Percentiles rank a stretch among this genome's conserved stretches.
Conservation (phyloP, 2,888 invertebrate species). For the Ceriagrion tenellum region DNA sequence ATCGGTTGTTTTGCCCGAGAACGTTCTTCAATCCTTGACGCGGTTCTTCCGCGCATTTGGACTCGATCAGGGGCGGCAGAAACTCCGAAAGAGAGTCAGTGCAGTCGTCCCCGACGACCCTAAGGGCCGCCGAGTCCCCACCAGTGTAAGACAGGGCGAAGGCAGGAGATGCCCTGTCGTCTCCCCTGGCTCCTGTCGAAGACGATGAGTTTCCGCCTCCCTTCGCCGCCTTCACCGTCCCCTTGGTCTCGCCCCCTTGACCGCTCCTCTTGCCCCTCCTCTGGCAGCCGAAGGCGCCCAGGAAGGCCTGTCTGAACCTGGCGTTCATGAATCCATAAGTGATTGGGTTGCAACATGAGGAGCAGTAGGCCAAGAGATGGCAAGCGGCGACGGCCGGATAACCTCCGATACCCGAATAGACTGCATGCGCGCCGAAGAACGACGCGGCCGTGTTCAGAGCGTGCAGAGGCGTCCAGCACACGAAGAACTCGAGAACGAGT, state of each 20-base stretch:
- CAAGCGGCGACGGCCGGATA: slow-evolving; percentile 80
- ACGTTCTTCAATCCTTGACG: neutral
- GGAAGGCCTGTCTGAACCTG: slow-evolving; percentile 83
- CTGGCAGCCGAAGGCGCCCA: slow-evolving; percentile 81
- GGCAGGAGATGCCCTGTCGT: neutral
- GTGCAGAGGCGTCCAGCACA: slow-evolving; percentile 85
- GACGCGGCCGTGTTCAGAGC: slow-evolving; percentile 81
- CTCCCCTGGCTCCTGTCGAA: neutral
- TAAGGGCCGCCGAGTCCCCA: neutral
- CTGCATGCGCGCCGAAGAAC: slow-evolving; percentile 78
- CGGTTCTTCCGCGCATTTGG: neutral
- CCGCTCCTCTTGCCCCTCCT: neutral
- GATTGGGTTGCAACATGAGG: slow-evolving; percentile 84
- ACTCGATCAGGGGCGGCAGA: slow-evolving; percentile 40
- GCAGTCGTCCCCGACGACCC: slow-evolving; percentile 17
- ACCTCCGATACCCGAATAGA: slow-evolving; percentile 78
- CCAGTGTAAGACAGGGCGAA: slow-evolving; percentile 41
- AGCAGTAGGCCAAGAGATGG: slow-evolving; percentile 82
- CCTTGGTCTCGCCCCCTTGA: neutral
- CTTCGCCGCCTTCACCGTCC: neutral
- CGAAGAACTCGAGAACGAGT: slow-evolving; percentile 85
- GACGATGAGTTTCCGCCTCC: neutral
- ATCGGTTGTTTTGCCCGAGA: slow-evolving; percentile 9
- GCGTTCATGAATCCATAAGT: slow-evolving; percentile 86
- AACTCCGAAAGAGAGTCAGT: slow-evolving; percentile 46